A percentile compares a stretch with the other conserved stretches of the same genome.
Evolutionary conservation across 92 coral and sea anemone species (phyloP).

Genomic region (Epizoanthus ramosus): DNA sequence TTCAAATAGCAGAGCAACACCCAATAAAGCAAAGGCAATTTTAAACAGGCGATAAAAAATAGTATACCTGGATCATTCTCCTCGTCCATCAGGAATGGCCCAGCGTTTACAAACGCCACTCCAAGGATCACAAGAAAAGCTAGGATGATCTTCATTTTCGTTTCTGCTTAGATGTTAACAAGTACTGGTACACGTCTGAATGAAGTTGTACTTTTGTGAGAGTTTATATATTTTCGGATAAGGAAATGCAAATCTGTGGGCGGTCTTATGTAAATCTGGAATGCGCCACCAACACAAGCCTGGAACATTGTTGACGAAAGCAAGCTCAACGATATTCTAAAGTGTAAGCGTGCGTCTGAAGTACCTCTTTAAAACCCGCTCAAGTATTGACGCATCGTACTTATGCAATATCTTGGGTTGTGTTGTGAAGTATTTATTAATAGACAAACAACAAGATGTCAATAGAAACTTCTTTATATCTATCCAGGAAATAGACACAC

Average conservation of each 20-base stretch:
- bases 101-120: constrained; percentile 2
- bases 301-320: background rate
- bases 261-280: background rate
- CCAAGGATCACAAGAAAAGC: constrained; percentile 15
- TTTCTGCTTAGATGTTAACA: background rate
- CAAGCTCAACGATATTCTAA: background rate
- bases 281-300: background rate
- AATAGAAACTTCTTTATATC: background rate
- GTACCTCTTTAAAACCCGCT: background rate
- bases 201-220: too few relatives aligned
- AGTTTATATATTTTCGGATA: background rate
- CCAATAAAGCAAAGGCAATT: background rate
- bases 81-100: constrained; percentile 1
- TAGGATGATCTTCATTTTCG: background rate
- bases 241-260: background rate
- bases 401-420: background rate
- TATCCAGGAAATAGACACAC: background rate
- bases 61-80: constrained; percentile 1
- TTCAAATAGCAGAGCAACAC: background rate
- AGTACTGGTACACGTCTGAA: too few relatives aligned
- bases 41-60: background rate
- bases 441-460: background rate
- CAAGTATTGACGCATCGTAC: constrained; percentile 17
- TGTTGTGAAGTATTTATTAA: background rate
- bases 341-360: background rate